These are phyloP conservation scores for Yponomeuta cagnagella DNA, from an alignment of 2,888 invertebrate genomes.

Conservation along the genomic window DNA sequence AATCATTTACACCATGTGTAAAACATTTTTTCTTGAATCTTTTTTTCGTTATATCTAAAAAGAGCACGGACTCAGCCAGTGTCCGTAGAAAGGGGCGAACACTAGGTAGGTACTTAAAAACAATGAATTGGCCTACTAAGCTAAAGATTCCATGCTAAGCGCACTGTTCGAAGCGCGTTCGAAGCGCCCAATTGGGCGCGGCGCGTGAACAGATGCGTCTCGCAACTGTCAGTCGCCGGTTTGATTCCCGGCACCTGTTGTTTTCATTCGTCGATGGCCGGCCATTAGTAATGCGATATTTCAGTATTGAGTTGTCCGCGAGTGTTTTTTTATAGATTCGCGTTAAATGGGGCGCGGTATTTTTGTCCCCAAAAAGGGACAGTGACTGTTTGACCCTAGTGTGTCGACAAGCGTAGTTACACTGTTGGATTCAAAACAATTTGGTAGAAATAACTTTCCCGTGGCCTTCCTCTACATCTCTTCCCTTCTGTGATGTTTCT, in stretches of 20 bases:
- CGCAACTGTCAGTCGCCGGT: constrained; percentile 56
- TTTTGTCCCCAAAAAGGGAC: background rate
- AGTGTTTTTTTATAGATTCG: background rate
- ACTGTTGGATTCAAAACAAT: background rate
- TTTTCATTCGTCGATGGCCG: constrained; percentile 66
- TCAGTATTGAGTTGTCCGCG: constrained; percentile 21
- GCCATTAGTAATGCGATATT: constrained; percentile 61
- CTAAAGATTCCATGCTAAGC: too few relatives aligned
- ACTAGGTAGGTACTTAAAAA: too few relatives aligned
- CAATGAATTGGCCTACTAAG: too few relatives aligned
- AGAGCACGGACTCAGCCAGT: too few relatives aligned
- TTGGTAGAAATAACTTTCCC: background rate
- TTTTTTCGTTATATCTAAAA: too few relatives aligned
- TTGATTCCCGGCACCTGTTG: constrained; percentile 71
- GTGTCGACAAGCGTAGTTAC: background rate
- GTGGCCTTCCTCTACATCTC: background rate
- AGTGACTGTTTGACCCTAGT: background rate
- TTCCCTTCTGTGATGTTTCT: background rate
- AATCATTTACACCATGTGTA: too few relatives aligned
- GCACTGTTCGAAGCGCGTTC: background rate
- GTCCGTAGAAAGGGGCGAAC: too few relatives aligned
- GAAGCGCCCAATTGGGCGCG: background rate
- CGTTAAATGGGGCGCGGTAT: constrained; percentile 3
- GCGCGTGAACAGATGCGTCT: constrained; percentile 48
- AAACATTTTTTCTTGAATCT: too few relatives aligned